Conservation (phyloP, 2,797 vertebrate species). For the Threskiornis aethiopicus region DNA sequence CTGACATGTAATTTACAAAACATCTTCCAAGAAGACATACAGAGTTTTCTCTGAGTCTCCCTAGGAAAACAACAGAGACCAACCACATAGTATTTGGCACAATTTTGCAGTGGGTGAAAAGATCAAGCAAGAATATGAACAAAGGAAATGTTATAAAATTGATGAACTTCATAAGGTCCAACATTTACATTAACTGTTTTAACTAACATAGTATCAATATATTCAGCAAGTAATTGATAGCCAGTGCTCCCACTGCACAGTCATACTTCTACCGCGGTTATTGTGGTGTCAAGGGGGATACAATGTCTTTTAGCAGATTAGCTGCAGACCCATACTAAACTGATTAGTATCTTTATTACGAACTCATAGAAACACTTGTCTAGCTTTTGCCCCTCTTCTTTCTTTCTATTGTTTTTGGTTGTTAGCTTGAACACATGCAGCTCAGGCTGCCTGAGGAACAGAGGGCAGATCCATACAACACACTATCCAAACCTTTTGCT, state of each 20-base stretch:
- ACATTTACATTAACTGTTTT: neutral
- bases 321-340: neutral
- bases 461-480: neutral
- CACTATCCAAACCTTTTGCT: neutral
- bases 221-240: neutral
- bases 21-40: neutral
- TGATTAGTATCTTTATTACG: neutral
- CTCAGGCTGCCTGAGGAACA: neutral
- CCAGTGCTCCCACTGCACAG: accelerated
- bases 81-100: neutral
- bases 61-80: neutral
- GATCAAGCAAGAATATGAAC: neutral
- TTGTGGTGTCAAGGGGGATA: neutral
- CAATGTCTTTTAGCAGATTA: neutral
- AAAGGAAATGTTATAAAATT: neutral
- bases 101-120: neutral
- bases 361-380: neutral
- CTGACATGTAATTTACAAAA: neutral
- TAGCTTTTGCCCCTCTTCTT: neutral
- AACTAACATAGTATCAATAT: neutral
- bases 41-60: neutral
- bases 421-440: neutral
- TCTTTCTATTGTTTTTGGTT: neutral
- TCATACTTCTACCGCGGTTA: neutral
- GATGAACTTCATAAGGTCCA: neutral